Evolutionary conservation across 2,888 invertebrate genomes (phyloP).

Genomic region (Athalia circularis): DNA sequence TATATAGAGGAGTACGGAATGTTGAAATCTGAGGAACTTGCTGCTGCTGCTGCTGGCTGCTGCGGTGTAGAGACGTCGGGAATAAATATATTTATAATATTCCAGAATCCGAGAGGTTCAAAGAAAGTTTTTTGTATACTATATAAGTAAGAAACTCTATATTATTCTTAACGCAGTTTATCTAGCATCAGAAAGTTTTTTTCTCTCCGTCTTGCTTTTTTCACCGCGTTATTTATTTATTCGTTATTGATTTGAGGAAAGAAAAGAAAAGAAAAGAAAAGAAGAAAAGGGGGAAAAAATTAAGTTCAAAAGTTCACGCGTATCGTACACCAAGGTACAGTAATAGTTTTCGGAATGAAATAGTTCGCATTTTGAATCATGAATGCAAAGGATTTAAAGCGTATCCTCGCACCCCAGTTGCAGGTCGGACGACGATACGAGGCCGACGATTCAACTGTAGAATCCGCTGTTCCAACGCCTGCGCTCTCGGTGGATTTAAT

Average conservation of each 20-base stretch:
- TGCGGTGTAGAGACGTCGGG: not conserved
- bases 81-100: slow-evolving; percentile 30
- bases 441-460: slow-evolving; percentile 40
- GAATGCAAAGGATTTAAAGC: slow-evolving; percentile 19
- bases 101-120: slow-evolving; percentile 29
- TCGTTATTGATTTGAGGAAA: not conserved
- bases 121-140: slow-evolving; percentile 13
- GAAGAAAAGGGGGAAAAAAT: not conserved
- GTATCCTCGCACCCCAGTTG: not conserved
- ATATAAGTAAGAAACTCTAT: slow-evolving; percentile 27
- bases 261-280: too few species aligned
- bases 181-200: slow-evolving; percentile 22
- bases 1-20: not conserved
- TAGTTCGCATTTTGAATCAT: not conserved
- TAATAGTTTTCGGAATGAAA: slow-evolving; percentile 18
- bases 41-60: too few species aligned
- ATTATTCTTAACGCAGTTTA: slow-evolving; percentile 29
- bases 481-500: slow-evolving; percentile 57
- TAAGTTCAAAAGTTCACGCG: not conserved
- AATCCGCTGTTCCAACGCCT: slow-evolving; percentile 38
- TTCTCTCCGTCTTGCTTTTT: not conserved
- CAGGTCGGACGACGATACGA: slow-evolving; percentile 21
- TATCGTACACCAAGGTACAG: slow-evolving; percentile 6
- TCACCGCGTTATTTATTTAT: not conserved
- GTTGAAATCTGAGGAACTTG: not conserved